Base-by-base conservation (phyloP, 2,113 vertebrate genomes). In the Orientallactaga bullata region DNA sequence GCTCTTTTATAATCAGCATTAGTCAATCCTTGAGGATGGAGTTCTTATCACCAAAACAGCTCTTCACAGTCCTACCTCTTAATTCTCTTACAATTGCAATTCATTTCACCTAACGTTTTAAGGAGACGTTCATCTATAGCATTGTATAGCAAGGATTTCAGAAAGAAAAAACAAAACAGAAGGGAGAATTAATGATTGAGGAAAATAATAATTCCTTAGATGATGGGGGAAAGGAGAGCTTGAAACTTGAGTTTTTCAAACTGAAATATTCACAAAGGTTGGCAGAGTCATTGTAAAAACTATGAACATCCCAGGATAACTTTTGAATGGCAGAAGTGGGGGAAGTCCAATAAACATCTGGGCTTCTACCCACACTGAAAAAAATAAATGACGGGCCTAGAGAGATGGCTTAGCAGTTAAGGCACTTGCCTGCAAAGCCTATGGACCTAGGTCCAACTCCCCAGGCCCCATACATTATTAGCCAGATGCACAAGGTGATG, bases 221-320 rank as follows among this genome's bases (percentile, higher is more conserved):
- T 69, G 71, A 81, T 28, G 16, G 76, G 76, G 3, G 9, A 69
- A 58, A 79, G 35, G 18, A 93, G 24, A 89, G 79, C 51, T 77
- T 72, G 39, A 91, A 96, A 88, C 17, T 20, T 72, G 30, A 95
- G 37, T 61, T 90, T 92, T 95, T 72, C 76, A 68, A 47, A 93
- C 17, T 86, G 26, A 91, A 95, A 68, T 51, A 81, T 47, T 69
- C 51, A 86, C 24, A 9, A 80, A 83, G 58, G 7, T 94, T 90
- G 79, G 66, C 6, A 83, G 90, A 83, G 90, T 88, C 65, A 92
- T 47, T 51, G 88, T 35, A 66, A 90, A 93, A 28, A 26, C 65
- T n/a, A 16, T 24, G 69, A 5, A 17, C 9, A 85, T 35, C 23
- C 73, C 55, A 58, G 21, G 77, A 39, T 32, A 86, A 82, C 51